Evolutionary conservation across 2,888 invertebrate species (phyloP).

Genomic region (Folsomia candida): DNA sequence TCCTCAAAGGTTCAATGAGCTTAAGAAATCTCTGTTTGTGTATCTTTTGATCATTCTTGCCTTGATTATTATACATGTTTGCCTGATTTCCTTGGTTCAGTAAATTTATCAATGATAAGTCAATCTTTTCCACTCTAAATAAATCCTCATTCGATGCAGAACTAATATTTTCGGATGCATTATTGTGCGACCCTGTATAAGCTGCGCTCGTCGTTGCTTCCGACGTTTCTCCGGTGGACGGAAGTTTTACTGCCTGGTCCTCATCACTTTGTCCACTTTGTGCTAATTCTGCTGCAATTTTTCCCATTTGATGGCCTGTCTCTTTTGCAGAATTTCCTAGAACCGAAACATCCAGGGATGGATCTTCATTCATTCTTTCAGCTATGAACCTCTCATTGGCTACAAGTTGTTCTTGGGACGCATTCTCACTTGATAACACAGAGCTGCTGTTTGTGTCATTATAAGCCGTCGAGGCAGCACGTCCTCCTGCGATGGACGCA

Average conservation of each 20-base stretch:
- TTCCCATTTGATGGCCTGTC: neutral
- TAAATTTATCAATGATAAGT: neutral
- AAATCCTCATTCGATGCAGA: neutral
- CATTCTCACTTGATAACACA: neutral
- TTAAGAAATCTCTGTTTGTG: conserved; percentile 16
- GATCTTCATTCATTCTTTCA: neutral
- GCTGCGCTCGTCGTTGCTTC: neutral
- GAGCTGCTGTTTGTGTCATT: neutral
- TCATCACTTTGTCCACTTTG: too few relatives aligned
- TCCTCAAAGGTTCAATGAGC: neutral
- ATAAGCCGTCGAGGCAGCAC: neutral
- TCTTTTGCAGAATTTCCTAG: conserved; percentile 3
- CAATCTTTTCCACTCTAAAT: neutral
- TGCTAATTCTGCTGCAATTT: neutral
- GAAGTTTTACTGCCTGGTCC: neutral
- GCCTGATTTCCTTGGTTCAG: neutral
- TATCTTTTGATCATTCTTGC: conserved; percentile 10
- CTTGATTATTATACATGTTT: neutral
- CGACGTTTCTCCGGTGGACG: neutral
- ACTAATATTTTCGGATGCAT: neutral
- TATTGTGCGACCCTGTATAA: neutral
- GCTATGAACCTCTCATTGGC: neutral
- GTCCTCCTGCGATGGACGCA: neutral
- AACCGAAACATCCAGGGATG: neutral
- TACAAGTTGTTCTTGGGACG: neutral